phyloP scores from a whole-genome alignment of 2,797 vertebrate species.

The Mus caroli region DNA sequence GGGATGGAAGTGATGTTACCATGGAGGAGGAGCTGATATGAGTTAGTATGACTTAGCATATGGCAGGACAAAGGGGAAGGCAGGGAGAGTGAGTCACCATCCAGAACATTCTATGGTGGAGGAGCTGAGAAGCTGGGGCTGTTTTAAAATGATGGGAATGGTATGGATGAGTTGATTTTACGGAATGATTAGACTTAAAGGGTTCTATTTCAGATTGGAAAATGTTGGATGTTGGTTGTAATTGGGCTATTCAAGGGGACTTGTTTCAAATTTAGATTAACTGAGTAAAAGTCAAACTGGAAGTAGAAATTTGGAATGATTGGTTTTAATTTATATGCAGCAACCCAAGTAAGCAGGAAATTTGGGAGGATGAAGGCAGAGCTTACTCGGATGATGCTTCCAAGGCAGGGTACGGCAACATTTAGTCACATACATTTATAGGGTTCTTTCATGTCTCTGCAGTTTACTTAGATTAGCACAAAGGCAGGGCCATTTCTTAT shows the following conservation, averaged over 20 bases:
- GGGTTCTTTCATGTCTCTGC: neutral
- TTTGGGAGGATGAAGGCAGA: conserved; percentile 37
- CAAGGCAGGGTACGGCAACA: neutral
- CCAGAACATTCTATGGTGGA: conserved; percentile 33
- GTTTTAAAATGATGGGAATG: conserved; percentile 51
- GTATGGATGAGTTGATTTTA: neutral
- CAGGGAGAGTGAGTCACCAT: conserved; percentile 4
- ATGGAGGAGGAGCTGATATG: neutral
- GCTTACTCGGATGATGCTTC: neutral
- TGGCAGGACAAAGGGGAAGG: neutral
- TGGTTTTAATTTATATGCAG: neutral
- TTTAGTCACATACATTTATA: neutral
- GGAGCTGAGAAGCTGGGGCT: neutral
- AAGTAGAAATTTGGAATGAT: conserved; percentile 39
- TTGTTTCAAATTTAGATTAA: conserved; percentile 27
- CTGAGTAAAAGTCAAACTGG: conserved; percentile 1
- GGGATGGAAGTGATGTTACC: conserved; percentile 38
- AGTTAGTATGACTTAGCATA: conserved; percentile 6
- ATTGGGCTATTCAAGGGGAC: conserved; percentile 17
- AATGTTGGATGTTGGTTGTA: conserved; percentile 28
- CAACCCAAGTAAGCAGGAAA: neutral
- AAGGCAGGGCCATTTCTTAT: neutral
- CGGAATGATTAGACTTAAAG: conserved; percentile 27
- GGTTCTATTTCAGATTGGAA: conserved; percentile 48
- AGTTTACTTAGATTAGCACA: neutral